Evolutionary conservation across 2,113 vertebrate species (phyloP).

Genomic region (Chamaetylas fuelleborni): DNA sequence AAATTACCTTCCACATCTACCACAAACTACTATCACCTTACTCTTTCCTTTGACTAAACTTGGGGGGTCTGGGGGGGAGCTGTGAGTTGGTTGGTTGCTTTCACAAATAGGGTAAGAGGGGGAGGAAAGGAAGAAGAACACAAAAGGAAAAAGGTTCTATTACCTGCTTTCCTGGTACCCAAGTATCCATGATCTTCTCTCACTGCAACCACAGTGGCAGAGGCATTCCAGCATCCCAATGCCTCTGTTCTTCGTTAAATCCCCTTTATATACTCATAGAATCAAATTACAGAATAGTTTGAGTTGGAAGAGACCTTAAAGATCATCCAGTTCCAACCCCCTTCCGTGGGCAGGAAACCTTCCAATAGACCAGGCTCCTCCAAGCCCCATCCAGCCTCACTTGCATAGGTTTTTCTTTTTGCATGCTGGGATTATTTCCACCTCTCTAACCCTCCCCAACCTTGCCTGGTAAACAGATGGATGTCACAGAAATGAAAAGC

Average conservation of each 20-base stretch:
- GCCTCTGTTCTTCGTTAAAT: not conserved
- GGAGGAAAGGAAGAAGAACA: not conserved
- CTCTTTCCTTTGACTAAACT: not conserved
- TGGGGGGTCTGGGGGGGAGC: fast-evolving
- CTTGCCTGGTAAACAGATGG: not conserved
- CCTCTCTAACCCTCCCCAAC: fast-evolving
- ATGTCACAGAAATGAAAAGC: not conserved
- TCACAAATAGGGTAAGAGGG: not conserved
- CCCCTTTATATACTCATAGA: not conserved
- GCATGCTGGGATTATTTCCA: not conserved
- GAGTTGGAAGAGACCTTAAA: not conserved
- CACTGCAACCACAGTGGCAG: not conserved
- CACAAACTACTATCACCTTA: not conserved
- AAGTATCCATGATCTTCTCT: not conserved
- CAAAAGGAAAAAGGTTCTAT: not conserved
- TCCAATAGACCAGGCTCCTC: not conserved
- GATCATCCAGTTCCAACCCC: not conserved
- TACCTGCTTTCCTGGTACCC: not conserved
- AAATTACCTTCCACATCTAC: not conserved
- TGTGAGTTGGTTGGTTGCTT: not conserved
- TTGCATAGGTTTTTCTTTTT: not conserved
- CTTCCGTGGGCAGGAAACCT: not conserved
- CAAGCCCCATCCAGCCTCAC: not conserved
- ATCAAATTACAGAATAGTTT: not conserved
- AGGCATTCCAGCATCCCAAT: not conserved